Evolutionary conservation across 2,888 invertebrate genomes (phyloP).

Genomic region (Orchesella flavescens): DNA sequence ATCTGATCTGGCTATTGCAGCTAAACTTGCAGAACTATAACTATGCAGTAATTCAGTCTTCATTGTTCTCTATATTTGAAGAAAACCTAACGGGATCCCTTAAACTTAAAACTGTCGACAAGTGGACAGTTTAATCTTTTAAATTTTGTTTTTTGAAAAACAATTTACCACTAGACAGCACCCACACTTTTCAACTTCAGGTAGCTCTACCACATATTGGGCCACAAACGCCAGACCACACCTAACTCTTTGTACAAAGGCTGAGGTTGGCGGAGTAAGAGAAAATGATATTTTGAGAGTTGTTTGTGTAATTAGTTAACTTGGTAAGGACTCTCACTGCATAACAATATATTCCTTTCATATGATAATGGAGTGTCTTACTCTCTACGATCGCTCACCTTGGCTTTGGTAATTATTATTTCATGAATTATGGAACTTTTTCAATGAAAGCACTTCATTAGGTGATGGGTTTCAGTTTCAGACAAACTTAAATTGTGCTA

Average conservation of each 20-base stretch:
- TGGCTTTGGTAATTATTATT: slow-evolving; percentile 56
- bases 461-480: not conserved
- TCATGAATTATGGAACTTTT: slow-evolving; percentile 58
- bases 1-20: slow-evolving; percentile 67
- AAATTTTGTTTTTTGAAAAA: not conserved
- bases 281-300: slow-evolving; percentile 32
- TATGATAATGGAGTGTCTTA: slow-evolving; percentile 55
- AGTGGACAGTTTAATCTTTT: no score
- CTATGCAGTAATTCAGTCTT: slow-evolving; percentile 71
- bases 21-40: slow-evolving; percentile 70
- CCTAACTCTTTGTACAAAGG: slow-evolving; percentile 38
- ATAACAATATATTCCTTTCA: slow-evolving; percentile 49
- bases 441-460: slow-evolving; percentile 36
- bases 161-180: not conserved
- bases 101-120: not conserved
- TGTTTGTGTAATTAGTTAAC: slow-evolving; percentile 43
- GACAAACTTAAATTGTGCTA: slow-evolving; percentile 44
- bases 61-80: slow-evolving; percentile 50
- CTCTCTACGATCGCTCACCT: slow-evolving; percentile 43
- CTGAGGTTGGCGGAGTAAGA: slow-evolving; percentile 42
- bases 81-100: not conserved
- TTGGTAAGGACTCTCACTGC: slow-evolving; percentile 55
- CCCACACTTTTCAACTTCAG: not conserved
- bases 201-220: no score
- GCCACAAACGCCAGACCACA: slow-evolving; percentile 38